These are phyloP conservation scores for Phania funesta DNA, from an alignment of 2,888 invertebrate species.

Conservation along the genomic window DNA sequence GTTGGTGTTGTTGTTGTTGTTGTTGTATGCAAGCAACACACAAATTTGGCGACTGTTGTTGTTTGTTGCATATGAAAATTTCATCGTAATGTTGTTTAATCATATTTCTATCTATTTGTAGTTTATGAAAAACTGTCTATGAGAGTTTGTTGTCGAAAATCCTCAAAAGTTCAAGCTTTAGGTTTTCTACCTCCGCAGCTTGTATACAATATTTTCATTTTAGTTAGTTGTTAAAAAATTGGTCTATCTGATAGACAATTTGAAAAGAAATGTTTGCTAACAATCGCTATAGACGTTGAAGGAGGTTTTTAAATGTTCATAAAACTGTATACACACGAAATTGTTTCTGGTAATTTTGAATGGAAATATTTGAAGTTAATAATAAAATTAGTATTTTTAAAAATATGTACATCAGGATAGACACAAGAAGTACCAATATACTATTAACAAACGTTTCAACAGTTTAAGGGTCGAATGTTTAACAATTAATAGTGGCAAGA, in stretches of 20 bases:
- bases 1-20: conserved; percentile 18
- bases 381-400: too few relatives aligned
- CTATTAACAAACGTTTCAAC: too few relatives aligned
- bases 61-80: conserved; percentile 10
- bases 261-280: conserved; percentile 18
- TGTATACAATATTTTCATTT: conserved; percentile 41
- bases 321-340: background rate
- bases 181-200: conserved; percentile 51
- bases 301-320: background rate
- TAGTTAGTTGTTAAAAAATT: background rate
- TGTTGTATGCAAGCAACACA: conserved; percentile 20
- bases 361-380: background rate
- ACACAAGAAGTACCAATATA: too few relatives aligned
- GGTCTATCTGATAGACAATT: background rate
- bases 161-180: conserved; percentile 62
- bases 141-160: conserved; percentile 5
- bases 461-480: too few relatives aligned
- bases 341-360: background rate
- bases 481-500: too few relatives aligned
- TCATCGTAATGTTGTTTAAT: conserved; percentile 9
- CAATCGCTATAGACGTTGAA: background rate
- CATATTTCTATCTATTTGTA: background rate
- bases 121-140: conserved; percentile 13
- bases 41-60: conserved; percentile 11
- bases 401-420: too few relatives aligned